These are phyloP conservation scores for Lithobates sylvaticus DNA, from an alignment of 2,797 vertebrate species.

Conservation along the genomic window DNA sequence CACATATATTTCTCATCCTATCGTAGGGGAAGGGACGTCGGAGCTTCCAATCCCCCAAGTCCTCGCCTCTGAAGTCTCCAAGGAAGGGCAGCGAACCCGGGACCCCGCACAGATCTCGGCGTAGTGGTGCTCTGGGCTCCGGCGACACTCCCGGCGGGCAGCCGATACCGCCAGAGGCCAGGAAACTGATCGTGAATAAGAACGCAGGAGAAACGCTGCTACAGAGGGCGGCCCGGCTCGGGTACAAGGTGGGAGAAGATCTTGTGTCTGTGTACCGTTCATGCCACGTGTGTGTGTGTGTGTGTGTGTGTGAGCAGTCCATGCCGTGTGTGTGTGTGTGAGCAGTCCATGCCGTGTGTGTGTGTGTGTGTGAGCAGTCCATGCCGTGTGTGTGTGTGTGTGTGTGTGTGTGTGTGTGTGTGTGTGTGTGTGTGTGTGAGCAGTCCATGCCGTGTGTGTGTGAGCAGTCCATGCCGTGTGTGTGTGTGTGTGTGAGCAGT, in stretches of 20 bases:
- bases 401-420: too few species aligned
- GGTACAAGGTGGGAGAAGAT: constrained; percentile 86
- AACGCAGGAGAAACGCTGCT: constrained; percentile 95
- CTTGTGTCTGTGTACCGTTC: too few species aligned
- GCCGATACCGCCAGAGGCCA: constrained; percentile 89
- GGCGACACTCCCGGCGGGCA: constrained; percentile 72
- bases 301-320: too few species aligned
- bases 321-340: too few species aligned
- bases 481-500: too few species aligned
- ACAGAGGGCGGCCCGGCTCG: constrained; percentile 92
- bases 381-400: too few species aligned
- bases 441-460: too few species aligned
- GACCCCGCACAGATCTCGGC: constrained; percentile 74
- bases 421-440: too few species aligned
- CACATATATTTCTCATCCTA: constrained; percentile 10
- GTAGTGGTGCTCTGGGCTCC: constrained; percentile 72
- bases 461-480: too few species aligned
- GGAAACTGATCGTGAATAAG: constrained; percentile 96
- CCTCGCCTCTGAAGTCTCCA: constrained; percentile 69
- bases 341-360: too few species aligned
- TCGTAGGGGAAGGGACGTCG: constrained; percentile 80
- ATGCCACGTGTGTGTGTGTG: too few species aligned
- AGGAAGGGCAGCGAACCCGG: constrained; percentile 79
- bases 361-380: too few species aligned
- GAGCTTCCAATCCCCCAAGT: constrained; percentile 77